Evolutionary conservation across 2,888 invertebrate species (phyloP).

Genomic region (Drosophila anceps): DNA sequence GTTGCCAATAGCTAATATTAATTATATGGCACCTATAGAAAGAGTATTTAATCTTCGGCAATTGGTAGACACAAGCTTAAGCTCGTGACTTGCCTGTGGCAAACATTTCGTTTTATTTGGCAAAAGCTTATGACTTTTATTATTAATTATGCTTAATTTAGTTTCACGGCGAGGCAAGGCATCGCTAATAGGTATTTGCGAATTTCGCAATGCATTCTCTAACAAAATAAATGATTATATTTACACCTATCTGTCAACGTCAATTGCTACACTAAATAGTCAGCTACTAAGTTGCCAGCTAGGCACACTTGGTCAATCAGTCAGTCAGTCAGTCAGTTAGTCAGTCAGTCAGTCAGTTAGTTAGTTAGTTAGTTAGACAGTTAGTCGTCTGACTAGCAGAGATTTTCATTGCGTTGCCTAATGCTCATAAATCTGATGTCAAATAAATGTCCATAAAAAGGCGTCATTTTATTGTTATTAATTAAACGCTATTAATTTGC

Average conservation of each 20-base stretch:
- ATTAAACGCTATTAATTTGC: constrained; percentile 82
- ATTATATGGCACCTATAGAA: neutral
- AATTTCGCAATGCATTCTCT: constrained; percentile 4
- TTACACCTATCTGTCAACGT: constrained; percentile 22
- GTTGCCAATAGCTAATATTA: neutral
- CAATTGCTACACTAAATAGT: constrained; percentile 15
- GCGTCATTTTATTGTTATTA: constrained; percentile 83
- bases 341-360: constrained; percentile 5
- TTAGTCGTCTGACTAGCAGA: constrained; percentile 16
- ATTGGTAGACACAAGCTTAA: neutral
- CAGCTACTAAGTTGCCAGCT: neutral
- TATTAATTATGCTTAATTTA: constrained; percentile 42
- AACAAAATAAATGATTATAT: constrained; percentile 4
- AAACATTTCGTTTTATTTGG: constrained; percentile 8
- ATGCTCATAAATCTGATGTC: constrained; percentile 69
- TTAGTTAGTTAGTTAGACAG: constrained; percentile 12
- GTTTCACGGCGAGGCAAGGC: neutral
- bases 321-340: constrained; percentile 8
- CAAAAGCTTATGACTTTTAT: constrained; percentile 30
- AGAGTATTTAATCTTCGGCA: constrained; percentile 4
- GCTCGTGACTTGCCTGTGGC: constrained; percentile 11
- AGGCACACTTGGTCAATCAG: neutral
- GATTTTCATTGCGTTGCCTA: constrained; percentile 32
- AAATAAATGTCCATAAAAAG: constrained; percentile 77
- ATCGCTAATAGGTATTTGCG: neutral